These are phyloP conservation scores for Teleogryllus oceanicus DNA, from an alignment of 2,888 invertebrate species.

Conservation along the genomic window DNA sequence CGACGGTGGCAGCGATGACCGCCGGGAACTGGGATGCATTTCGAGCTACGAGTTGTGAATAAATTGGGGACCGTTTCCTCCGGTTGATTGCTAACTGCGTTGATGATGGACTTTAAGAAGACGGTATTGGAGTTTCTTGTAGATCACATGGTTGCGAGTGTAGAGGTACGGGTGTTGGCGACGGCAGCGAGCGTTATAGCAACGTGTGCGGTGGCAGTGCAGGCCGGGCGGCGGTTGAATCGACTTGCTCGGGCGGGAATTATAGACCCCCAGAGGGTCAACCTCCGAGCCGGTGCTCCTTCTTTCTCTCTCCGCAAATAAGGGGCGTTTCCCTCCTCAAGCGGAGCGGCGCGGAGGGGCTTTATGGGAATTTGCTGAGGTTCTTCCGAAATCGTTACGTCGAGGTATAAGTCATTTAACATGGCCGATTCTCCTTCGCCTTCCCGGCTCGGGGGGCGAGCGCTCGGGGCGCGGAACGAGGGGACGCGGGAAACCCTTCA, in stretches of 20 bases:
- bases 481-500: too few species aligned
- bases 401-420: slow-evolving; percentile 9
- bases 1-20: not conserved
- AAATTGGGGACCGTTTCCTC: too few species aligned
- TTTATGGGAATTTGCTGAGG: slow-evolving; percentile 18
- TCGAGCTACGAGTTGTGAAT: too few species aligned
- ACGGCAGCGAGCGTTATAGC: not conserved
- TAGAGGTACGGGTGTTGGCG: not conserved
- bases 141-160: not conserved
- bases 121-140: not conserved
- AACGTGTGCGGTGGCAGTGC: not conserved
- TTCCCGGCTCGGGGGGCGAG: not conserved
- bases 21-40: too few species aligned
- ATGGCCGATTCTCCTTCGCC: not conserved
- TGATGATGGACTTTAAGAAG: not conserved
- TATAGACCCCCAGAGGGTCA: slow-evolving; percentile 4
- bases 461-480: not conserved
- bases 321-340: not conserved
- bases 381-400: slow-evolving; percentile 18
- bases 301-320: not conserved
- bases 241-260: not conserved
- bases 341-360: not conserved
- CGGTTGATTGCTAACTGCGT: too few species aligned
- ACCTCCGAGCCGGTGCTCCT: not conserved
- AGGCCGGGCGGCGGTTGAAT: too few species aligned